Evolutionary conservation across 2,113 vertebrate genomes (phyloP), one percentile per base, ranked within the genome.

Genomic region (Neoarius graeffei): DNA sequence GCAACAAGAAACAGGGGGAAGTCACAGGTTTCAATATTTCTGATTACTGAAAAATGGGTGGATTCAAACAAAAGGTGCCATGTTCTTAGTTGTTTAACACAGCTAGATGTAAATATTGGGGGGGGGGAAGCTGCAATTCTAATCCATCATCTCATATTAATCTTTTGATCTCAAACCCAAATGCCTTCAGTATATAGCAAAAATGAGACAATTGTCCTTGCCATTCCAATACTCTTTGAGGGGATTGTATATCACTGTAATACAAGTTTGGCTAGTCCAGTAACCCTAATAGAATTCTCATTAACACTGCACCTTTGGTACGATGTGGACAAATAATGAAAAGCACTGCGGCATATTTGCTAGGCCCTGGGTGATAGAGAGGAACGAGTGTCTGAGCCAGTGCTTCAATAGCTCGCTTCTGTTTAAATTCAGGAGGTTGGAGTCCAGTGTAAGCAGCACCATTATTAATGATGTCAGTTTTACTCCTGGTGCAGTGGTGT

Each of bases 381-480:
- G 69, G 23, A 85, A 67, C 57, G 19, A 83, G 81, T 59, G 79
- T 85, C 48, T 81, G 9, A 66, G 17, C 85, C 56, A 7, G 27
- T 79, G 30, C 60, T 87, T 87, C 86, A 83, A 85, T 90, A 85
- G 82, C 87, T 83, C 84, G 69, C 87, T 64, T 86, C 87, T 48
- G 87, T 89, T 87, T 88, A 88, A 82, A 85, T 85, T 91, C 83
- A 86, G 85, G 81, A 42, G 35, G 42, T 59, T 83, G 89, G 62
- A 87, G 50, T 64, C 7, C 52, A 80, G 86, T 85, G 84, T 62
- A 86, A 89, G 83, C 71, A 79, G 79, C 67, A 25, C 83, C 66
- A 73, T 92, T 92, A 92, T 93, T 92, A 91, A 92, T 87, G 88
- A 86, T 93, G 91, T 92, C 92, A 87, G 88, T 92, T 91, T 89